Percentiles rank a stretch among this genome's conserved stretches.
Evolutionary conservation across 2,113 vertebrate genomes (phyloP).

Genomic region (Semicossyphus pulcher): DNA sequence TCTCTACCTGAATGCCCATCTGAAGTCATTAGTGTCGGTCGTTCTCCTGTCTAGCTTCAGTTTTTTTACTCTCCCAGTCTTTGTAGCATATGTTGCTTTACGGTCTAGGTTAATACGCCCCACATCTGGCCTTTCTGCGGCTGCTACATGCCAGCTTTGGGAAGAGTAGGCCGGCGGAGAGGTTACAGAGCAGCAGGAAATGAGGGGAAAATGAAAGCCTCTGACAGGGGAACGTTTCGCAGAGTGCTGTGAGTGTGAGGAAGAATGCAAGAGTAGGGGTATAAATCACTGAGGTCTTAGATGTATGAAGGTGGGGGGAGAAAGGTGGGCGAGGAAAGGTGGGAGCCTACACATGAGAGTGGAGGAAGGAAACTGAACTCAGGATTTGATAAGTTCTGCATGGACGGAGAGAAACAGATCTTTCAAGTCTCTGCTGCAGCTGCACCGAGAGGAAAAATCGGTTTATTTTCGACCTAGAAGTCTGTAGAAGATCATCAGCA

Average conservation of each 20-base stretch:
- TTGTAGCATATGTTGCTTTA: constrained; percentile 69
- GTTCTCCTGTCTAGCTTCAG: constrained; percentile 18
- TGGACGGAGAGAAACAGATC: constrained; percentile 28
- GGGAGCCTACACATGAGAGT: constrained; percentile 19
- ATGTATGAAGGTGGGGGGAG: constrained; percentile 21
- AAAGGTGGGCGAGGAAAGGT: constrained; percentile 26
- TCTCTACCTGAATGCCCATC: constrained; percentile 33
- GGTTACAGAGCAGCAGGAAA: constrained; percentile 68
- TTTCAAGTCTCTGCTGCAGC: constrained; percentile 77
- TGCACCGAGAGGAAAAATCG: constrained; percentile 75
- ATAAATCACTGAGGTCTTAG: constrained; percentile 50
- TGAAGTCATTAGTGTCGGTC: constrained; percentile 57
- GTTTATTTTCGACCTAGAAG: too few relatives aligned
- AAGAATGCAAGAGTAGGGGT: constrained; percentile 29
- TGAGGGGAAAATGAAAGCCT: constrained; percentile 52
- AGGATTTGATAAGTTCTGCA: constrained; percentile 38
- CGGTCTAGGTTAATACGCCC: constrained; percentile 71
- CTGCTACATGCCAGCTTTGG: constrained; percentile 53
- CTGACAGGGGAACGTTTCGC: constrained; percentile 59
- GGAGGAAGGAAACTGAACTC: constrained; percentile 31
- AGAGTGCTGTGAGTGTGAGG: constrained; percentile 45
- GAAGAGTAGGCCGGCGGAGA: constrained; percentile 37
- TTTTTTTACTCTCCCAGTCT: constrained; percentile 50
- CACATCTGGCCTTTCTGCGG: constrained; percentile 77
- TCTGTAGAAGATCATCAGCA: too few relatives aligned